Evolutionary conservation across 2,113 vertebrate genomes (phyloP), one percentile per base, ranked within the genome.

Genomic region (Hiodon tergisus): DNA sequence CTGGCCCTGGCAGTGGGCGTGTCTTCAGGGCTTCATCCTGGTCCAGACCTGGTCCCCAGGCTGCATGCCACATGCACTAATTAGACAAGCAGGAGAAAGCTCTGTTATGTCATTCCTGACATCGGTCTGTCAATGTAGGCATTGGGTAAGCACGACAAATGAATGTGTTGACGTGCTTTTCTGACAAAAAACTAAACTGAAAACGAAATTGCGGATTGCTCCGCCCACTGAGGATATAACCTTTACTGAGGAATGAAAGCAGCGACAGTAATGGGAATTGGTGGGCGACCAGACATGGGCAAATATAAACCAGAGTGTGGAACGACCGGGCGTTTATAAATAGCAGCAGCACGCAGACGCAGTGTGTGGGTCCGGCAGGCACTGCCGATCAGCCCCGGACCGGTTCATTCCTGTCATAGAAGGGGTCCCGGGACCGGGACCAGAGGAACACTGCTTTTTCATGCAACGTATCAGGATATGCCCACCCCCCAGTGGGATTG

Each of bases 381-480:
- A 31, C 11, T 67, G 57, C 50, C 78, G 57, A 69, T 76, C 76
- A 81, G 73, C n/a, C 53, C 54, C 55, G 53, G 63, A 10, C 48
- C 31, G 48, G 63, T 4, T 47, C 9, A 66, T 16, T 47, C 17
- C 7, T 6, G 31, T 31, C 31, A 31, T 31, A 31, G 31, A 31
- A 31, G 31, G 31, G 61, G 16, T 63, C 61, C 61, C 31, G 4
- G 1, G 46, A 11, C 31, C 48, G 63, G 48, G 63, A 47, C 31
- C 31, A 31, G 31, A 80, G 67, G 51, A 78, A 70, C 68, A 74
- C 61, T 58, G 61, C 60, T 81, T 80, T 83, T 77, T 80, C 80
- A 31, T 68, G 63, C 76, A 17, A 69, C 79, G 14, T 80, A 79
- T 79, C 61, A 72, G 62, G 61, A 80, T 78, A 66, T 57, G 78